phyloP scores from a whole-genome alignment of 1,140 invertebrate species.

The Oreohelix idahoensis region DNA sequence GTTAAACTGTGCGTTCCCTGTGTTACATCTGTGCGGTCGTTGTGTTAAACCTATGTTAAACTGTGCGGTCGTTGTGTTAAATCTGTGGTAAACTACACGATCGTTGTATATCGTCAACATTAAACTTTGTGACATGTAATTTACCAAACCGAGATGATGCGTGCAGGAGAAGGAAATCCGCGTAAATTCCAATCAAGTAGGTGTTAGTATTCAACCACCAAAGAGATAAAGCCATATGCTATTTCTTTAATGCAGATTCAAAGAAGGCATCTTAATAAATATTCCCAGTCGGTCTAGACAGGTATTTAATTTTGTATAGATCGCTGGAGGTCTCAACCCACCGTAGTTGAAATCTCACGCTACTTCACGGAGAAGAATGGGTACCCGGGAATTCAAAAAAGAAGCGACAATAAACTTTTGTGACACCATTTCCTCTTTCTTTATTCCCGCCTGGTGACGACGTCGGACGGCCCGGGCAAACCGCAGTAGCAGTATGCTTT shows the following conservation, averaged over 20 bases:
- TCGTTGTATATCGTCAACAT: no score
- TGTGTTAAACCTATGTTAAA: no score
- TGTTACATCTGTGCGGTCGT: no score
- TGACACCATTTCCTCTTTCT: background rate
- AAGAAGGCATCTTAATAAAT: background rate
- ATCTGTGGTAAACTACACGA: no score
- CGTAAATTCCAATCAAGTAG: background rate
- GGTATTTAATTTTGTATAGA: background rate
- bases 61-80: no score
- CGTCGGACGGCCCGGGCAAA: background rate
- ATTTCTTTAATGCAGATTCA: background rate
- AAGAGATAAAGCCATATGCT: background rate
- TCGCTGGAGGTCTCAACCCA: background rate
- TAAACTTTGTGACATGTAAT: no score
- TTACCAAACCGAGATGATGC: no score
- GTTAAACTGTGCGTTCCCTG: no score
- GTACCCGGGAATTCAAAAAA: background rate
- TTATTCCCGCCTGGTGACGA: background rate
- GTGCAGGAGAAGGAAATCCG: slow-evolving; percentile 1
- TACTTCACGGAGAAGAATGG: background rate
- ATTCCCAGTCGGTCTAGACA: background rate
- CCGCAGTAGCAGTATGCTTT: background rate
- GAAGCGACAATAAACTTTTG: background rate
- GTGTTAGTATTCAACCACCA: background rate
- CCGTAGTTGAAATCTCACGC: background rate